phyloP scores from a whole-genome alignment of 1,140 invertebrate genomes.

The Ditylenchus dipsaci region DNA sequence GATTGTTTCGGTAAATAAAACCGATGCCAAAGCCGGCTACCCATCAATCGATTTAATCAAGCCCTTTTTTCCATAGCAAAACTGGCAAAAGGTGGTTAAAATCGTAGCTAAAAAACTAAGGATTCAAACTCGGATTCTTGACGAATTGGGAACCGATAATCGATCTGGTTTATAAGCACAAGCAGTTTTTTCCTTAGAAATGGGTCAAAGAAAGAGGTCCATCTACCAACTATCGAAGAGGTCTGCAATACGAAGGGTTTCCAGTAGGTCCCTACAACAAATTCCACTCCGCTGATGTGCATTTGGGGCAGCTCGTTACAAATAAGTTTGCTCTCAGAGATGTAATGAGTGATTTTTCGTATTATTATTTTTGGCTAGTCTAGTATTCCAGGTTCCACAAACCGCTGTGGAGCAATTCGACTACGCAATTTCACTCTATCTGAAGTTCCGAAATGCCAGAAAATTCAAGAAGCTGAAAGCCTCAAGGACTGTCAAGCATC shows the following conservation, averaged over 20 bases:
- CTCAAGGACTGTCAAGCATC: slow-evolving; percentile 35
- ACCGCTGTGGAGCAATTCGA: slow-evolving; percentile 45
- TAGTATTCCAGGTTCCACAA: slow-evolving; percentile 31
- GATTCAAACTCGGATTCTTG: background rate
- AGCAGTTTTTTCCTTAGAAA: background rate
- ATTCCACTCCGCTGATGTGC: slow-evolving; percentile 14
- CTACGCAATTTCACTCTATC: slow-evolving; percentile 36
- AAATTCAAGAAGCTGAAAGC: slow-evolving; percentile 52
- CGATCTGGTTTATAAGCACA: background rate
- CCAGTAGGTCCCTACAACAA: slow-evolving; percentile 23
- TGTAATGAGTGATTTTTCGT: slow-evolving; percentile 10
- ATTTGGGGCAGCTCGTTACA: slow-evolving; percentile 15
- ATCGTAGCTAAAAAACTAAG: background rate
- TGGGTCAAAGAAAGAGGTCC: background rate
- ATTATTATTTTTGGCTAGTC: background rate
- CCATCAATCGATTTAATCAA: background rate
- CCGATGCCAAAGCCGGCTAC: background rate
- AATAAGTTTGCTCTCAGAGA: slow-evolving; percentile 29
- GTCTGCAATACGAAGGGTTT: slow-evolving; percentile 27
- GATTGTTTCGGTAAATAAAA: background rate
- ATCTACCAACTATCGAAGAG: background rate
- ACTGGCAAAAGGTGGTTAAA: background rate
- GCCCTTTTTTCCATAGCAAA: background rate
- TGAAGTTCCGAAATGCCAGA: slow-evolving; percentile 39
- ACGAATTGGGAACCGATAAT: background rate